Evolutionary conservation across 2,113 vertebrate species (phyloP), one percentile per base, ranked within the genome.

Genomic region (Chloropsis hardwickii): DNA sequence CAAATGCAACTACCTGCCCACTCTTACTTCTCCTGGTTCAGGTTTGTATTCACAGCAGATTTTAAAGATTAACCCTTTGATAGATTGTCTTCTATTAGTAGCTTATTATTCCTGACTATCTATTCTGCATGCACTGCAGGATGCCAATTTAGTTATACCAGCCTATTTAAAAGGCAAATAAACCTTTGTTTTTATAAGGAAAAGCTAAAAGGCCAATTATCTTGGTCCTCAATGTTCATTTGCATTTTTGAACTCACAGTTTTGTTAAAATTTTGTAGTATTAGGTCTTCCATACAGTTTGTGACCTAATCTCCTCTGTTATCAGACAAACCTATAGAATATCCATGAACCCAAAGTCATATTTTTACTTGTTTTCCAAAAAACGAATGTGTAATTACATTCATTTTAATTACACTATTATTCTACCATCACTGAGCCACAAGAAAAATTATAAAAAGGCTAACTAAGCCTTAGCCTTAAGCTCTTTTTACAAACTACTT

Each of bases 151-250:
- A 51, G 95, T 92, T 97, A 96, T 91, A 95, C 42, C 79, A 76
- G 60, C 21, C 87, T 87, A 95, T 96, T 97, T 96, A 96, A 97
- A 97, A 95, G 94, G 60, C 80, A 97, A 97, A 97, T 62, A 97
- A 94, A 91, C 47, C 61, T 91, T 96, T 94, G 64, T 80, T 98
- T 97, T 93, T 88, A 76, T 84, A 97, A 96, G 70, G 47, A 92
- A 94, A 94, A 95, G 84, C 91, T 94, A 94, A 96, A 97, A 93
- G 81, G 66, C 64, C 93, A 96, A 93, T 96, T 97, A 96, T 86
- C 40, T 72, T 91, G 35, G 82, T 61, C 88, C 54, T 86, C 31
- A 51, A 57, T 50, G 37, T 24, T 51, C 47, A 89, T 91, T 90
- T 95, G 65, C 66, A 92, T 64, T 88, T 97, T 65, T 92, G 33